Base-by-base conservation (phyloP, 2,888 invertebrate species). In the Polydrusus pterygomalis region DNA sequence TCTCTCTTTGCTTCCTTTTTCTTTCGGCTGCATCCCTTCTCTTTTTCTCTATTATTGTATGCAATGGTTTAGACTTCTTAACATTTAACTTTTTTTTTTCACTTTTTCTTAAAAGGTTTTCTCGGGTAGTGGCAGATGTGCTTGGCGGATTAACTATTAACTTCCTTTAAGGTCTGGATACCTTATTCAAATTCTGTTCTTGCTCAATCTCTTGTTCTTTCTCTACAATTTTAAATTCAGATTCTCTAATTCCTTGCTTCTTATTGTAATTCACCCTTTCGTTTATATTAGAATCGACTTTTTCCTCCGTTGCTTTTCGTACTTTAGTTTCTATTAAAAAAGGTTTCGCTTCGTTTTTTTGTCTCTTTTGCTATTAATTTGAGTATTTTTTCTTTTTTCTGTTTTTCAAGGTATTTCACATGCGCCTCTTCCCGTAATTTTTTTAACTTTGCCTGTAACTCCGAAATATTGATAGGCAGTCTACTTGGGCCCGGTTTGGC, bases 1-100 rank as follows among this genome's bases (percentile, higher is more conserved):
- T 40, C 40, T 40, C 40, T 40, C 40, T 40, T 40, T 40, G 40
- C 40, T 40, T 40, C 40, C 40, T 40, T 40, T 40, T 40, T 40
- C 40, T 40, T 40, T 40, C 40, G 40, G 40, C 40, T 40, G 40
- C 40, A 40, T 40, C 40, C 40, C 40, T 40, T 40, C 40, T 40
- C 40, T 40, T 40, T 40, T 40, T 40, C 8, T 40, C 40, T 40
- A 13, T 40, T 40, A 40, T 1, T 40, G 40, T 40, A 40, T 40
- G 40, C 25, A 25, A 25, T 25, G 25, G 25, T 25, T 25, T 25
- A 3, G 25, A 25, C 25, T 25, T 25, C 25, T 40, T 40, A 9
- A 40, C 40, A 40, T 40, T 40, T n/a, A 11, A 13, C 2, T 40
- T 40, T 40, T 40, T 40, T 13, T 40, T 40, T 40, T 8, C 40